Base-by-base conservation (phyloP, 2,113 vertebrate genomes). In the Gadus macrocephalus region DNA sequence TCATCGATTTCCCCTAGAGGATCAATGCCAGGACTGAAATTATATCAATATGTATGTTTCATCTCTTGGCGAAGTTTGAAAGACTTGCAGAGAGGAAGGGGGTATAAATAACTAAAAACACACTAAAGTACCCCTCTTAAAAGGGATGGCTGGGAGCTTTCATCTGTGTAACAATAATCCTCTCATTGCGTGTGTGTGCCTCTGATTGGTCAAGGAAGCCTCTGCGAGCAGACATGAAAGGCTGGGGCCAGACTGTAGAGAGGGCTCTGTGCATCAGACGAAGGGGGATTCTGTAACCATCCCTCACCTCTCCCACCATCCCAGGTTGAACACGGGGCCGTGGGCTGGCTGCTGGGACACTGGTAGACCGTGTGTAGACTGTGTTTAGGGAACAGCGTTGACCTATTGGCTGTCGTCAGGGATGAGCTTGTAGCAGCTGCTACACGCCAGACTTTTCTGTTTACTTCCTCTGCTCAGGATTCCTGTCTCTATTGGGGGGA, bases 361-460 rank as follows among this genome's bases (percentile, higher is more conserved):
- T 61, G 69, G 75, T 82, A 78, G 86, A 82, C 83, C 85, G 83
- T 84, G 81, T 83, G 62, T 86, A 85, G 84, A 2, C 42, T 59
- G 86, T 88, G 90, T 91, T 91, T 81, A 91, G 91, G 90, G 92
- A 92, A 91, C 86, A 88, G 91, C 88, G 86, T 88, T 89, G 89
- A 86, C 86, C 78, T 78, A 74, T 78, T 78, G 86, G 82, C 85
- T 89, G 79, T 91, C 89, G 89, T 91, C 89, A 91, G 78, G 73
- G 86, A 78, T 87, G 89, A 89, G 89, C 87, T 88, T 87, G 91
- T 84, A 93, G 93, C 95, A 96, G 94, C 95, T 97, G 96, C 94
- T 93, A 89, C 89, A 90, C 86, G 85, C 83, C 85, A 86, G 76
- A 81, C 85, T 78, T 68, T 78, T 88, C 70, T 83, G 87, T 90